Percentiles rank a stretch among this genome's conserved stretches.
phyloP scores from a whole-genome alignment of 2,888 invertebrate species.

The Hyppa rectilinea region DNA sequence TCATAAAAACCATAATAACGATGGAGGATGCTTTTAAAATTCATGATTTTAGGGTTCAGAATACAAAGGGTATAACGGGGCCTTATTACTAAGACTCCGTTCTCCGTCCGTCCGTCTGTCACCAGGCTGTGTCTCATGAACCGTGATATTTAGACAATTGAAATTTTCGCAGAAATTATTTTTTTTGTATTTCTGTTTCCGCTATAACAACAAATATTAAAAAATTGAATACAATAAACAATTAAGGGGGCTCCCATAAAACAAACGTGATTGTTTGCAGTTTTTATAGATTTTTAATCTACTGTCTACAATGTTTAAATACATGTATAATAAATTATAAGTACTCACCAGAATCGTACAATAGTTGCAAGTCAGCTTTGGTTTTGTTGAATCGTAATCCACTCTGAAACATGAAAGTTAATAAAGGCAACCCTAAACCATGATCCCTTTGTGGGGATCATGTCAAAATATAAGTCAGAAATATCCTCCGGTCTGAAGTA shows the following conservation, averaged over 20 bases:
- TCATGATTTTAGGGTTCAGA: too few species aligned
- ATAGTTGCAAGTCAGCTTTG: conserved; percentile 22
- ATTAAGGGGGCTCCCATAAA: too few species aligned
- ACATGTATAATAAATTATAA: not conserved
- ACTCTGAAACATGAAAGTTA: conserved; percentile 37
- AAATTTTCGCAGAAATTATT: too few species aligned
- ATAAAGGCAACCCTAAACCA: not conserved
- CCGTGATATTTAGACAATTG: too few species aligned
- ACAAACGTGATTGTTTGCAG: too few species aligned
- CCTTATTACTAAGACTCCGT: too few species aligned
- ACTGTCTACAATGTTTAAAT: not conserved
- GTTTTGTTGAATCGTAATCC: conserved; percentile 60
- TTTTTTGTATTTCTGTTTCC: too few species aligned
- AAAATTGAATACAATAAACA: too few species aligned
- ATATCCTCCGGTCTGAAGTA: not conserved
- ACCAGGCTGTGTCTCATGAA: too few species aligned
- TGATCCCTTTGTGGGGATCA: not conserved
- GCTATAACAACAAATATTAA: too few species aligned
- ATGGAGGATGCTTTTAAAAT: not conserved
- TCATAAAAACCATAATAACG: not conserved
- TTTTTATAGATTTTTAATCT: not conserved
- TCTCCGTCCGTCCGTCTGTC: too few species aligned
- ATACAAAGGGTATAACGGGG: too few species aligned
- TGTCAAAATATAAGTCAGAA: not conserved
- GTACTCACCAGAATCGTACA: conserved; percentile 35